A percentile compares a stretch with the other conserved stretches of the same genome.
Conservation (phyloP, 1,140 invertebrate species). For the Drosophila ogumai region DNA sequence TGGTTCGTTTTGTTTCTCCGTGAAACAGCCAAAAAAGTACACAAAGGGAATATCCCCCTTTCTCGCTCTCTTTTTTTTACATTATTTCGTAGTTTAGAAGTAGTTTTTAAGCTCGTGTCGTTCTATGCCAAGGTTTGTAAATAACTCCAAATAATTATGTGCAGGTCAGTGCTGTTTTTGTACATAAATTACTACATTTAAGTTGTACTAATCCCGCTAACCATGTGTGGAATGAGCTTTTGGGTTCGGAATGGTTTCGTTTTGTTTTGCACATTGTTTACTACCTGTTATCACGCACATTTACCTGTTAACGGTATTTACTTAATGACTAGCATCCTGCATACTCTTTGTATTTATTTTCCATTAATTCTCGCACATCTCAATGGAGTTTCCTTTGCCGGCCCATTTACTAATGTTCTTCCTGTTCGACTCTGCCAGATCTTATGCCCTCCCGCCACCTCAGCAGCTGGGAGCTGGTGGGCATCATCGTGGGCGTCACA, state of each 20-base stretch:
- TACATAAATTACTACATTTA: conserved; percentile 41
- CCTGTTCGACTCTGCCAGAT: conserved; percentile 37
- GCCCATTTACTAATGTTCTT: not conserved
- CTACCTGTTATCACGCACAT: conserved; percentile 38
- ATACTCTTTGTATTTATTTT: conserved; percentile 64
- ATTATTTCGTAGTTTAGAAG: conserved; percentile 47
- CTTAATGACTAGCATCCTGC: conserved; percentile 64
- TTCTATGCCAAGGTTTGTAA: conserved; percentile 74
- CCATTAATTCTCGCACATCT: conserved; percentile 66
- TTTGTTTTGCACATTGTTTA: conserved; percentile 35
- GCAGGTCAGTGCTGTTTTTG: conserved; percentile 65
- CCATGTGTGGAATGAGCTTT: conserved; percentile 24
- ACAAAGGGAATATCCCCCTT: not conserved
- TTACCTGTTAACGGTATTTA: conserved; percentile 19
- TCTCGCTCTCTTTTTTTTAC: conserved; percentile 10
- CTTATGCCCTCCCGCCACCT: conserved; percentile 55
- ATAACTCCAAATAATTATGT: conserved; percentile 45
- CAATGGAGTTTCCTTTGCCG: not conserved
- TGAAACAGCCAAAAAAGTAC: conserved; percentile 12
- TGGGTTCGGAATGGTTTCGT: conserved; percentile 18
- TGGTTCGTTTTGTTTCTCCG: conserved; percentile 1
- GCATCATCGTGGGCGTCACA: conserved; percentile 90
- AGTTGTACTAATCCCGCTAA: conserved; percentile 35
- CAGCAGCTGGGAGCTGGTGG: conserved; percentile 88
- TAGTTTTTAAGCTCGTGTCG: conserved; percentile 48